phyloP scores from a whole-genome alignment of 1,140 invertebrate genomes.

The Cepaea nemoralis region DNA sequence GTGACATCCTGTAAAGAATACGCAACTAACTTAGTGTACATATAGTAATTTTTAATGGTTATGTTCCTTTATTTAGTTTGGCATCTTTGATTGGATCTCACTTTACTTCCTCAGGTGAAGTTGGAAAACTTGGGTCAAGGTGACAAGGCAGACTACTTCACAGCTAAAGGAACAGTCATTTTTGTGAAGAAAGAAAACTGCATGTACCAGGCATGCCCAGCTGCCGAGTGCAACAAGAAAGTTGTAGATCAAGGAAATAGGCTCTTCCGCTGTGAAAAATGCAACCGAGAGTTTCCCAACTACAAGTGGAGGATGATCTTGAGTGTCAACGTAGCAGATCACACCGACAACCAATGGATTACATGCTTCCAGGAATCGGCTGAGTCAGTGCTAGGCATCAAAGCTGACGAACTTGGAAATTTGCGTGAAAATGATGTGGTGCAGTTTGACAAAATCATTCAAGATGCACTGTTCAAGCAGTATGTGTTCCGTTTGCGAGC shows the following conservation, averaged over 20 bases:
- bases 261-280: conserved; percentile 94
- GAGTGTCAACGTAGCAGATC: conserved; percentile 84
- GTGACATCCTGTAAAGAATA: no score
- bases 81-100: background rate
- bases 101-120: conserved; percentile 22
- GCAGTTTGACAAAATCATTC: conserved; percentile 77
- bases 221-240: conserved; percentile 92
- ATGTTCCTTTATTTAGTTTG: no score
- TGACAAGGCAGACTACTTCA: conserved; percentile 86
- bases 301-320: conserved; percentile 89
- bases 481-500: conserved; percentile 86
- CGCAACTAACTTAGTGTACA: no score
- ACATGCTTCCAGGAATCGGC: conserved; percentile 91
- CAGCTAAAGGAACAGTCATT: conserved; percentile 79
- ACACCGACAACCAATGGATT: conserved; percentile 84
- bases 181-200: conserved; percentile 84
- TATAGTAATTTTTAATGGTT: no score
- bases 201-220: conserved; percentile 89
- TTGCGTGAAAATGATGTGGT: conserved; percentile 68
- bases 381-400: conserved; percentile 83
- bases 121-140: conserved; percentile 72
- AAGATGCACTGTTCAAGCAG: conserved; percentile 82
- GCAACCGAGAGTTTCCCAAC: conserved; percentile 84
- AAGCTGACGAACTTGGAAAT: conserved; percentile 80
- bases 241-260: conserved; percentile 88